These are phyloP conservation scores for Tympanuchus pallidicinctus DNA, from an alignment of 2,113 vertebrate genomes.

Conservation along the genomic window DNA sequence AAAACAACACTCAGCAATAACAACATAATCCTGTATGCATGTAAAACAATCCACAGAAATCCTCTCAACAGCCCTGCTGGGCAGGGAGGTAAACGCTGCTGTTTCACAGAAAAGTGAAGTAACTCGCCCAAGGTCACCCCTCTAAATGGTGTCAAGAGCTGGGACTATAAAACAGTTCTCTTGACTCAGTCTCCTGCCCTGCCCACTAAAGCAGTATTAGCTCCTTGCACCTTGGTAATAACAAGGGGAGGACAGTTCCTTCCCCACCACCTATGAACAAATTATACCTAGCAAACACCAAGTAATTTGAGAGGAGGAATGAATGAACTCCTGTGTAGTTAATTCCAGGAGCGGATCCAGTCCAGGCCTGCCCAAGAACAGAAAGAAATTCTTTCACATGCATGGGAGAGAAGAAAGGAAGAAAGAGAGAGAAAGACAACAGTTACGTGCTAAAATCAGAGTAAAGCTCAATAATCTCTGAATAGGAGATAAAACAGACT, in stretches of 20 bases:
- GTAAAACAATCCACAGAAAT: conserved; percentile 1
- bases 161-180: background rate
- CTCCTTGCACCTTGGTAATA: background rate
- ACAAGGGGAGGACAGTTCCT: conserved; percentile 17
- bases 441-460: background rate
- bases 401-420: background rate
- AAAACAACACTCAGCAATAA: conserved; percentile 46
- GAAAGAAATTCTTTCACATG: conserved; percentile 43
- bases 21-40: background rate
- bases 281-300: conserved; percentile 59
- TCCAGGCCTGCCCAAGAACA: conserved; percentile 40
- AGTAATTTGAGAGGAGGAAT: conserved; percentile 48
- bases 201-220: background rate
- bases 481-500: background rate
- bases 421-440: background rate
- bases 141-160: background rate
- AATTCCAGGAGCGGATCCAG: conserved; percentile 62
- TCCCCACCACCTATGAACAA: conserved; percentile 73
- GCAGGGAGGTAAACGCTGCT: conserved; percentile 16
- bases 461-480: background rate
- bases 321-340: conserved; percentile 6
- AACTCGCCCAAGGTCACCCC: conserved; percentile 29
- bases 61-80: background rate
- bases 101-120: background rate
- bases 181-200: background rate